Conservation (phyloP, 2,113 vertebrate species). For the Saimiri boliviensis region DNA sequence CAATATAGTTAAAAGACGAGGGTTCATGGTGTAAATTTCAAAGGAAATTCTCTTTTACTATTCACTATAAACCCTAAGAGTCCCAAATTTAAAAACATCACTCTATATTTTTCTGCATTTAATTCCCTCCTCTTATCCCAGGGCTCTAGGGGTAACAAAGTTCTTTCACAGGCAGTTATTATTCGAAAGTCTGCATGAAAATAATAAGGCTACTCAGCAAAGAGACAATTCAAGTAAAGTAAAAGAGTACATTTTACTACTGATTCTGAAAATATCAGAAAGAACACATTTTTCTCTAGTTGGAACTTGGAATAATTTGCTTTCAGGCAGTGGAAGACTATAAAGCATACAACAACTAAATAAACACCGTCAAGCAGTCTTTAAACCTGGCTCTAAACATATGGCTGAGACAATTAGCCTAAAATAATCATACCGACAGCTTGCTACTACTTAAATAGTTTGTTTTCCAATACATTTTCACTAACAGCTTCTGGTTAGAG, state of each 20-base stretch:
- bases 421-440: neutral
- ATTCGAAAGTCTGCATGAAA: neutral
- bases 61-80: neutral
- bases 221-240: neutral
- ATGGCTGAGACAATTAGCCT: neutral
- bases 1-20: conserved; percentile 5
- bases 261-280: conserved; percentile 21
- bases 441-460: neutral
- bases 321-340: neutral
- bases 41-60: neutral
- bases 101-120: neutral
- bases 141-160: neutral
- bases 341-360: neutral
- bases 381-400: neutral
- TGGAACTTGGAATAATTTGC: neutral
- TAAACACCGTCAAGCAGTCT: neutral
- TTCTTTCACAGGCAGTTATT: conserved; percentile 23
- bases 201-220: neutral
- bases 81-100: neutral
- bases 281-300: neutral
- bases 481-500: neutral
- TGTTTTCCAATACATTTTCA: conserved; percentile 1
- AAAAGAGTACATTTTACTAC: neutral
- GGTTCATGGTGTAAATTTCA: neutral
- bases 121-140: neutral